Evolutionary conservation across 2,797 vertebrate genomes (phyloP).

Genomic region (Tangara arthus): DNA sequence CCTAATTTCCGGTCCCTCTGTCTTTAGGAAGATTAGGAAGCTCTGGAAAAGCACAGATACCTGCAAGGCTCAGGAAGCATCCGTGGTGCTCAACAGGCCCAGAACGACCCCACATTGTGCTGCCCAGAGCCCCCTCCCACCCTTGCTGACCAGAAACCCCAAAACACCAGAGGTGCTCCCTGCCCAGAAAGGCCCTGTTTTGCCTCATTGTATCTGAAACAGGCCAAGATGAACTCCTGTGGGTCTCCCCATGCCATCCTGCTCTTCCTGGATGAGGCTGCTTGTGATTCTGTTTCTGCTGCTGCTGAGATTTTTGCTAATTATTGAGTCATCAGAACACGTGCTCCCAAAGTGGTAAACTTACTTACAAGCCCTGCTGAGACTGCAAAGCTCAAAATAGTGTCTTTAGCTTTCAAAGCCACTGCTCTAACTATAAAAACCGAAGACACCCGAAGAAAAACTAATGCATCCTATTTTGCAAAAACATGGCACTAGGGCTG

Average conservation of each 20-base stretch:
- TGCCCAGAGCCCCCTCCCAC: neutral
- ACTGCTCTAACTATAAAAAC: neutral
- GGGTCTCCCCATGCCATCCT: rapidly evolving
- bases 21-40: neutral
- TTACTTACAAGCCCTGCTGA: neutral
- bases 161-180: neutral
- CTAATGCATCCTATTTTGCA: neutral
- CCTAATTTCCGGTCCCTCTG: neutral
- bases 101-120: rapidly evolving
- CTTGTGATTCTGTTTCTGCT: neutral
- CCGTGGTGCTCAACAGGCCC: rapidly evolving
- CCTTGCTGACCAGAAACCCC: neutral
- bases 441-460: neutral
- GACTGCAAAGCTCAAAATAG: neutral
- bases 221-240: rapidly evolving
- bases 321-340: neutral
- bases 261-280: neutral
- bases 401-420: neutral
- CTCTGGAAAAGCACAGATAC: neutral
- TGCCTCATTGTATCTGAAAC: rapidly evolving
- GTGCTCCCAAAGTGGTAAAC: neutral
- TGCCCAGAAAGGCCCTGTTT: rapidly evolving
- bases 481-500: neutral
- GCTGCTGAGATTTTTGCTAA: neutral
- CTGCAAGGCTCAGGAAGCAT: neutral